Conservation (phyloP, 1,140 invertebrate species). For the Lordiphosa mommai region DNA sequence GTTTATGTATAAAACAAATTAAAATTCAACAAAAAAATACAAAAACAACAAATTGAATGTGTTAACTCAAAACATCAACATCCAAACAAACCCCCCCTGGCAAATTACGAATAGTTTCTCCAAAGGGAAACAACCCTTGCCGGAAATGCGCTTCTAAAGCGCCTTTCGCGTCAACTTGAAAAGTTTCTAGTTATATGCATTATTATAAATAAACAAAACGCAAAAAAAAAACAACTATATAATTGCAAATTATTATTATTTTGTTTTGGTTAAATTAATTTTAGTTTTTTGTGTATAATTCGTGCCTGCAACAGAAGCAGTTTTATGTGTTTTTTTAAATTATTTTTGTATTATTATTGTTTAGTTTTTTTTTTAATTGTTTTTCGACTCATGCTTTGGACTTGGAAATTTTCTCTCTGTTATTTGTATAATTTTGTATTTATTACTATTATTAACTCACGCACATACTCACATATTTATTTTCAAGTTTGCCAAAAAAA, state of each 20-base stretch:
- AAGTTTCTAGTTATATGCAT: slow-evolving; percentile 61
- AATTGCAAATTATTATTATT: slow-evolving; percentile 41
- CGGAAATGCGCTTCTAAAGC: slow-evolving; percentile 53
- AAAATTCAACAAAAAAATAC: slow-evolving; percentile 29
- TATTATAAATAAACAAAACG: slow-evolving; percentile 36
- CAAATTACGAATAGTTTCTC: slow-evolving; percentile 48
- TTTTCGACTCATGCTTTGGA: slow-evolving; percentile 16
- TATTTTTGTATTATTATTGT: slow-evolving; percentile 68
- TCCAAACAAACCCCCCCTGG: slow-evolving; percentile 29
- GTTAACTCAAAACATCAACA: slow-evolving; percentile 43
- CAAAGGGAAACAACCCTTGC: slow-evolving; percentile 12
- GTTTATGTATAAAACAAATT: slow-evolving; percentile 58
- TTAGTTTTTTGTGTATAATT: slow-evolving; percentile 70
- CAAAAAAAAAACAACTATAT: slow-evolving; percentile 42
- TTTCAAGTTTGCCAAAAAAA: slow-evolving; percentile 1
- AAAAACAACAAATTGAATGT: slow-evolving; percentile 40
- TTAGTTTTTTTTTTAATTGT: slow-evolving; percentile 39
- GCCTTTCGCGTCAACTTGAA: slow-evolving; percentile 29
- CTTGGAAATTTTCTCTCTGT: slow-evolving; percentile 53
- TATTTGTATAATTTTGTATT: slow-evolving; percentile 73
- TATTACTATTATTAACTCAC: slow-evolving; percentile 58
- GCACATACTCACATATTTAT: slow-evolving; percentile 6
- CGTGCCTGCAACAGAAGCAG: slow-evolving; percentile 44
- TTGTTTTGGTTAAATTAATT: slow-evolving; percentile 45
- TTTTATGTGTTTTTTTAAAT: slow-evolving; percentile 15